phyloP scores from a whole-genome alignment of 1,140 invertebrate genomes.

The Zophobas morio region DNA sequence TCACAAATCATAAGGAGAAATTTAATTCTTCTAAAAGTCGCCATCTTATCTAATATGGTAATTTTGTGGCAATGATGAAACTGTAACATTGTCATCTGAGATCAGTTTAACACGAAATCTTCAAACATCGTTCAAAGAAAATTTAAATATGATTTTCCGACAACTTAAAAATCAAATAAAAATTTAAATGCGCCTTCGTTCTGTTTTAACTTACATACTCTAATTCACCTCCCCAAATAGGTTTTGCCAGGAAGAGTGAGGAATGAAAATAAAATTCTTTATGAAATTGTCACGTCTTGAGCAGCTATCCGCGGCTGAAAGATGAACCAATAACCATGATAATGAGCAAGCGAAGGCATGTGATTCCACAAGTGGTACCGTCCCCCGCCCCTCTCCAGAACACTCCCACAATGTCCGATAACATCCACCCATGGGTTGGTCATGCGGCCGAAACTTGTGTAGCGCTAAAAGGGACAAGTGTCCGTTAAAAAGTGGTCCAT shows the following conservation, averaged over 20 bases:
- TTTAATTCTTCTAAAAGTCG: too few species aligned
- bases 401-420: neutral
- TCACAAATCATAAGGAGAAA: too few species aligned
- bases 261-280: slow-evolving; percentile 50
- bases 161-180: slow-evolving; percentile 45
- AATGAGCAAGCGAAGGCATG: slow-evolving; percentile 46
- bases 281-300: slow-evolving; percentile 51
- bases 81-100: slow-evolving; percentile 7
- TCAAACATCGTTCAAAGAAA: slow-evolving; percentile 2
- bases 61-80: neutral
- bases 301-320: slow-evolving; percentile 47
- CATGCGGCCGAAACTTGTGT: neutral
- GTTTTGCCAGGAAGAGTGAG: slow-evolving; percentile 35
- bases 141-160: slow-evolving; percentile 21
- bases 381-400: neutral
- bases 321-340: slow-evolving; percentile 50
- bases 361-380: slow-evolving; percentile 48
- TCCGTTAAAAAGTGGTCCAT: slow-evolving; percentile 18
- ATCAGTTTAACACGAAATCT: neutral
- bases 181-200: slow-evolving; percentile 43
- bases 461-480: slow-evolving; percentile 30
- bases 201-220: slow-evolving; percentile 36
- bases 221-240: slow-evolving; percentile 46
- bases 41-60: too few species aligned
- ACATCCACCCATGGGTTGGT: slow-evolving; percentile 6